Percentiles rank a stretch among this genome's conserved stretches.
Conservation (phyloP, 2,797 vertebrate species). For the Somateria mollissima region DNA sequence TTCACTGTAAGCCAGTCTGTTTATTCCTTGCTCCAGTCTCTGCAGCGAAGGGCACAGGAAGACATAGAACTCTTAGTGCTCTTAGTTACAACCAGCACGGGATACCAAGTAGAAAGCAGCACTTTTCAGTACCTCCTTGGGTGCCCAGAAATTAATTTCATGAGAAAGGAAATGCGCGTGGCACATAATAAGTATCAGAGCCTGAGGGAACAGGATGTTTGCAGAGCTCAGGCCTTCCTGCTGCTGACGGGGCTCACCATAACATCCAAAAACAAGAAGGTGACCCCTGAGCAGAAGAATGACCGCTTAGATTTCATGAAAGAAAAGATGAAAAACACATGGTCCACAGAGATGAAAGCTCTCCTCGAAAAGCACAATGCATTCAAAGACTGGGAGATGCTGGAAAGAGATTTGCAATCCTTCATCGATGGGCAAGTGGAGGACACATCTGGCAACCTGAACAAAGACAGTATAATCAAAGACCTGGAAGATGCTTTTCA, state of each 20-base stretch:
- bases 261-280: not conserved
- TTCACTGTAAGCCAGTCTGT: not conserved
- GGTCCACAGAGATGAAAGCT: slow-evolving; percentile 22
- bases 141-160: slow-evolving; percentile 52
- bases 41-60: slow-evolving; percentile 20
- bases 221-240: slow-evolving; percentile 68
- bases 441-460: not conserved
- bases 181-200: slow-evolving; percentile 30
- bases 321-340: not conserved
- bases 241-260: slow-evolving; percentile 55
- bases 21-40: slow-evolving; percentile 45
- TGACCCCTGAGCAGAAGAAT: slow-evolving; percentile 53
- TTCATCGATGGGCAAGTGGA: slow-evolving; percentile 18
- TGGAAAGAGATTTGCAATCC: slow-evolving; percentile 53
- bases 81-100: slow-evolving; percentile 27
- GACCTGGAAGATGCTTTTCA: slow-evolving; percentile 31
- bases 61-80: slow-evolving; percentile 65
- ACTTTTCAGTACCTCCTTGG: slow-evolving; percentile 66
- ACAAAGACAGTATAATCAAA: not conserved
- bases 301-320: slow-evolving; percentile 50
- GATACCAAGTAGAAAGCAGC: slow-evolving; percentile 37
- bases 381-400: slow-evolving; percentile 34
- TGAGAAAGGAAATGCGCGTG: slow-evolving; percentile 29
- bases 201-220: slow-evolving; percentile 34
- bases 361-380: slow-evolving; percentile 26